Conservation (phyloP, 2,797 vertebrate genomes). For the Sternotherus odoratus region DNA sequence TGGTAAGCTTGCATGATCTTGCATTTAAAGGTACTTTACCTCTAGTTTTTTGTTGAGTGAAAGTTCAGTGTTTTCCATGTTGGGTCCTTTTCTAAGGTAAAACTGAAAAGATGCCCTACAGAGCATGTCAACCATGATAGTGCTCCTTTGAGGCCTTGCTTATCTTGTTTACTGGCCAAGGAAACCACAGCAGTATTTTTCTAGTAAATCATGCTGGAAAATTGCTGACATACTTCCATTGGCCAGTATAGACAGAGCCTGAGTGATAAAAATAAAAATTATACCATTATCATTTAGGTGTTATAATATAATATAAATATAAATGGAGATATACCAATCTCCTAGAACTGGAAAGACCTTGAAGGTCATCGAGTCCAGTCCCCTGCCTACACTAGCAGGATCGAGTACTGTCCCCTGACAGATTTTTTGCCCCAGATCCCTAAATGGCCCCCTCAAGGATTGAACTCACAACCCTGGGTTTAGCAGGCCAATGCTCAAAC, state of each 20-base stretch:
- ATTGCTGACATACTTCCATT: conserved; percentile 33
- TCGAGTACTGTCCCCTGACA: too few relatives aligned
- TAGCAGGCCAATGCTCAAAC: too few relatives aligned
- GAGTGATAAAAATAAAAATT: neutral
- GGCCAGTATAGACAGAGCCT: neutral
- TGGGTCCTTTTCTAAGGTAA: neutral
- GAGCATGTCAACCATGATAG: neutral
- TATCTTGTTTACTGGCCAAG: neutral
- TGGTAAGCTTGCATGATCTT: neutral
- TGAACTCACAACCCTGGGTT: too few relatives aligned
- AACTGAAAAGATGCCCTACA: neutral
- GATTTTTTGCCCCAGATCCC: too few relatives aligned
- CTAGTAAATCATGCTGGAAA: conserved; percentile 16
- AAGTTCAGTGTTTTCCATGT: neutral
- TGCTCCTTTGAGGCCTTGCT: neutral
- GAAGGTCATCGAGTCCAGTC: too few relatives aligned
- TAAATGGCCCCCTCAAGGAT: too few relatives aligned
- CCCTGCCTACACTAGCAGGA: too few relatives aligned
- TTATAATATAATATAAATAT: too few relatives aligned
- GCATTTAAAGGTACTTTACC: neutral
- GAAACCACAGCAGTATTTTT: neutral
- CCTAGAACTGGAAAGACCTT: too few relatives aligned
- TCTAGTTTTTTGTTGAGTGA: neutral
- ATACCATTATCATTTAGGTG: neutral
- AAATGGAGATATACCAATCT: too few relatives aligned